A percentile compares a stretch with the other conserved stretches of the same genome.
Evolutionary conservation across 2,113 vertebrate genomes (phyloP).

Genomic region (Trematocara zebra): DNA sequence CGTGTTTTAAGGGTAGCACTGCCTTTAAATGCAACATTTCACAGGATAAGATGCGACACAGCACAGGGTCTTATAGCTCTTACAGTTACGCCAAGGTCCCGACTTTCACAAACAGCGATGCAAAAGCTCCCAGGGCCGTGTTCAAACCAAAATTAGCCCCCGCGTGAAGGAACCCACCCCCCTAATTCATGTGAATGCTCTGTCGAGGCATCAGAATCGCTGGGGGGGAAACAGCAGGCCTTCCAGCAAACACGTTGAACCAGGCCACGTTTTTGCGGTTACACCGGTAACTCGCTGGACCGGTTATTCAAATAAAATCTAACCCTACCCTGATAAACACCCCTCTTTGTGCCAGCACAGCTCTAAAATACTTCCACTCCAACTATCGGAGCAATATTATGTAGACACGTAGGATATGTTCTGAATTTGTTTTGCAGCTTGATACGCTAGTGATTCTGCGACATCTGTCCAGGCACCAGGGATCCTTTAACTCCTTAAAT

Average conservation of each 20-base stretch:
- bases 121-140: not conserved
- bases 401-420: fast-evolving
- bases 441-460: not conserved
- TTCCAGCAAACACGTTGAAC: not conserved
- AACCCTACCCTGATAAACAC: not conserved
- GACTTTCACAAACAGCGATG: not conserved
- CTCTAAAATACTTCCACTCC: not conserved
- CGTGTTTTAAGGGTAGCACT: not conserved
- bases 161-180: not conserved
- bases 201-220: not conserved
- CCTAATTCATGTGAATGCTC: not conserved
- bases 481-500: not conserved
- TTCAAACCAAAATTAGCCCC: not conserved
- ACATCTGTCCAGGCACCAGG: not conserved
- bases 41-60: not conserved
- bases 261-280: not conserved
- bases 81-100: not conserved
- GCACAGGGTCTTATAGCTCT: not conserved
- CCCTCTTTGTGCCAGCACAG: not conserved
- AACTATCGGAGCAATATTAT: not conserved
- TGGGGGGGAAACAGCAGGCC: fast-evolving
- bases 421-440: not conserved
- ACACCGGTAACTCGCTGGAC: not conserved
- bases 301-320: not conserved
- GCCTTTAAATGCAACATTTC: not conserved